phyloP scores from a whole-genome alignment of 2,797 vertebrate species.

The Cryptoprocta ferox region DNA sequence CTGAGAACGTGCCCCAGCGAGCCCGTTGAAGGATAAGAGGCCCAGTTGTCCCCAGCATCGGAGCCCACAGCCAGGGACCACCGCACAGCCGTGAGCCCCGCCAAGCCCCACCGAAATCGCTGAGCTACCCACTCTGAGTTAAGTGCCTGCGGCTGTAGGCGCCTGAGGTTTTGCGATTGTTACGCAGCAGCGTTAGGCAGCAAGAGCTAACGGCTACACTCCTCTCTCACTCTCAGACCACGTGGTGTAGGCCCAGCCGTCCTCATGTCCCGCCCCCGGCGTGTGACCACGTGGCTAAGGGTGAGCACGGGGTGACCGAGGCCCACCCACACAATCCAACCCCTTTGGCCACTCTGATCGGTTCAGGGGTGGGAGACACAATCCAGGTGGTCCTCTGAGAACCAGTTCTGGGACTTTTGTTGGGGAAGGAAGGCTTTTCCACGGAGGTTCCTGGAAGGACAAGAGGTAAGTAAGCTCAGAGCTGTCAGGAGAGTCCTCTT shows the following conservation, averaged over 20 bases:
- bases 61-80: background rate
- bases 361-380: background rate
- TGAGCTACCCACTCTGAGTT: background rate
- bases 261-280: background rate
- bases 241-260: background rate
- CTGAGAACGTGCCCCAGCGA: rapidly evolving
- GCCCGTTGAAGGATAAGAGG: background rate
- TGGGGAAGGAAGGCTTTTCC: background rate
- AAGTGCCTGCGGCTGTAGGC: too few species aligned
- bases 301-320: background rate
- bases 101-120: background rate
- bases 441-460: background rate
- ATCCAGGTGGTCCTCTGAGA: background rate
- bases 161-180: background rate
- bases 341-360: background rate
- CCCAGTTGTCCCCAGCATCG: background rate
- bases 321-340: background rate
- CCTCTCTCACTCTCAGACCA: background rate
- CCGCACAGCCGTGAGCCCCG: background rate
- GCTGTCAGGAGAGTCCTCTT: background rate
- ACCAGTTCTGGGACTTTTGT: background rate
- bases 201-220: background rate
- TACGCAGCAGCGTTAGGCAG: background rate
- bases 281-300: background rate
- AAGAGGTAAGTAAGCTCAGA: background rate